These are phyloP conservation scores for Mus pahari DNA, from an alignment of 2,113 vertebrate genomes.

Conservation along the genomic window DNA sequence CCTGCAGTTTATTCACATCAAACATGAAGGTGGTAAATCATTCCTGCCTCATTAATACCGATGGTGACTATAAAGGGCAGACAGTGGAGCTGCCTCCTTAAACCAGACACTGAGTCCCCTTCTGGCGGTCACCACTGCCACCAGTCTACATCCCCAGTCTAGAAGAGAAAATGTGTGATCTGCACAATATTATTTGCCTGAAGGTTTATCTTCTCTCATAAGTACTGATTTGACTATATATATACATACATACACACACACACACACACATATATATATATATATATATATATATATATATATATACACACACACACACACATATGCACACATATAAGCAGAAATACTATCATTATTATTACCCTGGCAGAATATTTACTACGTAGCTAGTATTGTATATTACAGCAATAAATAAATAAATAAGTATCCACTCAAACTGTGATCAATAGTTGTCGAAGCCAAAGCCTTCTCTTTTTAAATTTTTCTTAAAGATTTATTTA, in stretches of 20 bases:
- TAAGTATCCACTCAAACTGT: not conserved
- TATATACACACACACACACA: too few relatives aligned
- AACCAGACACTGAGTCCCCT: not conserved
- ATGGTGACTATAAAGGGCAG: not conserved
- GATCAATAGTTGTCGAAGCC: not conserved
- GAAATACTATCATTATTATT: not conserved
- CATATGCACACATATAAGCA: not conserved
- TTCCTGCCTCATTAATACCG: not conserved
- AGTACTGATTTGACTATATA: not conserved
- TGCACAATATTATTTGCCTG: not conserved
- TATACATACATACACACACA: too few relatives aligned
- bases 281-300: too few relatives aligned
- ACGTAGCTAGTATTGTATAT: not conserved
- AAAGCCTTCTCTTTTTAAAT: not conserved
- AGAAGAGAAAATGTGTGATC: not conserved
- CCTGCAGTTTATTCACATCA: not conserved
- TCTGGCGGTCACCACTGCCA: not conserved
- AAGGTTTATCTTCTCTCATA: not conserved
- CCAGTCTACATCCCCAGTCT: not conserved
- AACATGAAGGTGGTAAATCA: not conserved
- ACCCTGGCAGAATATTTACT: not conserved
- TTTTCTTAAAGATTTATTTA: not conserved
- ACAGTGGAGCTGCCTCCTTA: not conserved
- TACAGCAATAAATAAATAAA: not conserved
- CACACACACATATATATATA: too few relatives aligned